Percentiles rank a stretch among this genome's conserved stretches.
Evolutionary conservation across 2,888 invertebrate species (phyloP).

Genomic region (Pseudoips prasinana): DNA sequence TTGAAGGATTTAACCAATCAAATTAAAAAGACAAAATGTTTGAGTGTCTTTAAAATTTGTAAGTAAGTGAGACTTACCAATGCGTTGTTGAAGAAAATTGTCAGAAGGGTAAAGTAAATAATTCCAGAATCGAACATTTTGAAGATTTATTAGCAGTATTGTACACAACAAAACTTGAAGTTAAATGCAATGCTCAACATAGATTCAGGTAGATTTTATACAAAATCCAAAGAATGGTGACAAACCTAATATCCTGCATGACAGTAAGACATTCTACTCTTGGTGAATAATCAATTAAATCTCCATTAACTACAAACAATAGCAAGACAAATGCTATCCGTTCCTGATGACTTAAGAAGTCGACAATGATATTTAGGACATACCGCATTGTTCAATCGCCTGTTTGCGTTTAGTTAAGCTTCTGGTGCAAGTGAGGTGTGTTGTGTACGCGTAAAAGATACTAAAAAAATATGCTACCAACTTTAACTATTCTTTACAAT

Average conservation of each 20-base stretch:
- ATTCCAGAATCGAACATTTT: slow-evolving; percentile 16
- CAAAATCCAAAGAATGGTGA: slow-evolving; percentile 22
- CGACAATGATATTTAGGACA: no score
- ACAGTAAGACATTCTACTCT: slow-evolving; percentile 15
- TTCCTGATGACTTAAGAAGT: background rate
- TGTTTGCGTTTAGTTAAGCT: no score
- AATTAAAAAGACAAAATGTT: no score
- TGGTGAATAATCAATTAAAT: slow-evolving; percentile 21
- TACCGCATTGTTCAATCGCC: no score
- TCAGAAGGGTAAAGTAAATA: background rate
- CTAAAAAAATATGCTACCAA: no score
- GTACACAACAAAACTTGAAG: slow-evolving; percentile 4
- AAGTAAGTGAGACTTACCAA: slow-evolving; percentile 14
- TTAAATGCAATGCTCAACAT: slow-evolving; percentile 5
- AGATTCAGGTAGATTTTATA: slow-evolving; percentile 18
- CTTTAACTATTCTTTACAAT: no score
- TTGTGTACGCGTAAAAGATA: no score
- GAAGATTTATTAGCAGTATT: background rate
- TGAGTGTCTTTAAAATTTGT: no score
- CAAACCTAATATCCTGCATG: slow-evolving; percentile 30
- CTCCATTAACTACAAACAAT: slow-evolving; percentile 19
- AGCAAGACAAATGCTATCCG: slow-evolving; percentile 8
- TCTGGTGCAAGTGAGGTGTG: no score
- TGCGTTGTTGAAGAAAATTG: slow-evolving; percentile 5
- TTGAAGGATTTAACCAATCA: no score